Evolutionary conservation across 2,113 vertebrate genomes (phyloP), one percentile per base, ranked within the genome.

Genomic region (Zeus faber): DNA sequence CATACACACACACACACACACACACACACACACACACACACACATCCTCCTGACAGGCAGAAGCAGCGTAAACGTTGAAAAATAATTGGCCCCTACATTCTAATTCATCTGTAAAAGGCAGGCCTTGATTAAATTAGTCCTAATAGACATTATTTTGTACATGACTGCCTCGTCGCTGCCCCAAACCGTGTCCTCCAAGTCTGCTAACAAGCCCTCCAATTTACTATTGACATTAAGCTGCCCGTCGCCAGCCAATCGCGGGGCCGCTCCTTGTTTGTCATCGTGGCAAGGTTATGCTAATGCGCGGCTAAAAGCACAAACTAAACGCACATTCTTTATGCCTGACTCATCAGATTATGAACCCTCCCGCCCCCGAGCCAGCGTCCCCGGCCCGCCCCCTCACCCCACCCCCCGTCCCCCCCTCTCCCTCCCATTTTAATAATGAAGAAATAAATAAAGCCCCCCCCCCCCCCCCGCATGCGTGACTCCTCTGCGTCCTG

Each of bases 61-160:
- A 61, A 53, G 72, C 70, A 65, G 88, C 74, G 87, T 81, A 68
- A 91, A 91, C 79, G 88, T 88, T 88, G 87, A 29, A 79, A 89
- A 94, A 92, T 96, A 95, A 97, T 96, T 96, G 94, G 92, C 91
- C 91, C 88, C 91, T 88, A 89, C 91, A 89, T 92, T 91, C 90
- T 92, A 94, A 94, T 93, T 94, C 92, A 93, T 94, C 93, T 94
- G 93, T 91, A 93, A 94, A 82, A 92, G 90, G 91, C 91, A 72
- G 63, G 89, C 89, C 70, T 91, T 95, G 95, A 98, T 97, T 95
- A 93, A 94, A 97, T 97, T 93, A 97, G 92, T 72, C 90, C 92
- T 95, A 95, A 96, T 95, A 93, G 94, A 93, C 92, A 90, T 91
- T 91, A 91, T 94, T 94, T 93, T 91, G 92, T 94, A 92, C 89